A percentile compares a stretch with the other conserved stretches of the same genome.
phyloP scores from a whole-genome alignment of 2,888 invertebrate species.

The Helobdella robusta region DNA sequence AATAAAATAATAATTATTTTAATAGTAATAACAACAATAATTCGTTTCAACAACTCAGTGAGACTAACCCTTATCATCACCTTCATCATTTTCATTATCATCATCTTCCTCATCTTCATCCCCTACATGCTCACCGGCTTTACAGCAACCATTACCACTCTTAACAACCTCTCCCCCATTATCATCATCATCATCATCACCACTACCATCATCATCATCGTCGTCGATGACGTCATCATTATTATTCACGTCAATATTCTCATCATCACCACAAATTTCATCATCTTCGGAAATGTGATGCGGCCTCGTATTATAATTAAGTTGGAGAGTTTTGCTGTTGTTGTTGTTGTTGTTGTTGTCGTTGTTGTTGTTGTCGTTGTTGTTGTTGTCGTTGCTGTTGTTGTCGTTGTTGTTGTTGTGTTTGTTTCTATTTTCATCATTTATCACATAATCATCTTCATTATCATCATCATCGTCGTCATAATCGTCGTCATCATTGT shows the following conservation, averaged over 20 bases:
- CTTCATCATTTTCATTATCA: slow-evolving; percentile 21
- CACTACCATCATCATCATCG: slow-evolving; percentile 25
- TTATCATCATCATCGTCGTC: too few species aligned
- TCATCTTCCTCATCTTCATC: slow-evolving; percentile 21
- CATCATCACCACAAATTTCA: slow-evolving; percentile 22
- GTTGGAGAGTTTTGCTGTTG: too few species aligned
- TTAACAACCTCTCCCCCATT: slow-evolving; percentile 9
- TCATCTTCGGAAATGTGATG: slow-evolving; percentile 16
- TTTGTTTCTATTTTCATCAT: too few species aligned
- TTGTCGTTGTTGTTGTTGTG: too few species aligned
- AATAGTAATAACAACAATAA: not conserved
- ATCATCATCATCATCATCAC: slow-evolving; percentile 18
- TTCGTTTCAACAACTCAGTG: not conserved
- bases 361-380: too few species aligned
- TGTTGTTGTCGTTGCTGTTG: too few species aligned
- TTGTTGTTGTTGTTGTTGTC: too few species aligned
- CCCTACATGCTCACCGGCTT: slow-evolving; percentile 12
- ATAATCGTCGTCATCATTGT: too few species aligned
- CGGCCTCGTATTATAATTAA: too few species aligned
- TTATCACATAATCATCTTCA: too few species aligned
- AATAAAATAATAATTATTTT: not conserved
- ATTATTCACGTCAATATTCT: slow-evolving; percentile 23
- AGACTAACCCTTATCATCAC: slow-evolving; percentile 14
- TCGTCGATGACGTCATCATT: slow-evolving; percentile 23
- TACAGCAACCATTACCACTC: slow-evolving; percentile 6